Percentiles rank a stretch among this genome's conserved stretches.
Evolutionary conservation across 1,140 invertebrate genomes (phyloP).

Genomic region (Andrena cerasifolii): DNA sequence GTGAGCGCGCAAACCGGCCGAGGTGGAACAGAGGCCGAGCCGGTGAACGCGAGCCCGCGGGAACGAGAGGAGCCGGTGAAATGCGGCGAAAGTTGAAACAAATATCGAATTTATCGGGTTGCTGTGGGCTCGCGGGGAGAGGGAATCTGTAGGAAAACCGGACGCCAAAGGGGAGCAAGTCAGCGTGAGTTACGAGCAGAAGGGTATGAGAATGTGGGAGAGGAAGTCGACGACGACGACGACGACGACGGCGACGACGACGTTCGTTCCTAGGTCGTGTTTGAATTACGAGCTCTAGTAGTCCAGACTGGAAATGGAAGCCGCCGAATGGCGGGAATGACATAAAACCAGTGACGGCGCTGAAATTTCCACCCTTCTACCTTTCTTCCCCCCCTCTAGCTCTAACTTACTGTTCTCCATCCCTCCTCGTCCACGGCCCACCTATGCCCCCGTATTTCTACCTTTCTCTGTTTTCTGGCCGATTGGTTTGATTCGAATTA

Average conservation of each 20-base stretch:
- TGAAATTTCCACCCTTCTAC: conserved; percentile 63
- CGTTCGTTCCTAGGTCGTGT: conserved; percentile 63
- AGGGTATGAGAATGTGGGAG: conserved; percentile 30
- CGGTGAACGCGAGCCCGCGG: neutral
- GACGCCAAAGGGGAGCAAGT: conserved; percentile 58
- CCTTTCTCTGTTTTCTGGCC: conserved; percentile 42
- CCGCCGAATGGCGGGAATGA: conserved; percentile 73
- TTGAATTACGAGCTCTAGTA: conserved; percentile 68
- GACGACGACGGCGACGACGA: conserved; percentile 29
- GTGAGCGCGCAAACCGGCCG: conserved; percentile 5
- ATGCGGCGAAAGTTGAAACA: conserved; percentile 76
- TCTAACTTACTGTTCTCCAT: neutral
- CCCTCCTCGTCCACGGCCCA: neutral
- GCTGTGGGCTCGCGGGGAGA: conserved; percentile 27
- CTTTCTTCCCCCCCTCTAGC: neutral
- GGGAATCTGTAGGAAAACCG: conserved; percentile 48
- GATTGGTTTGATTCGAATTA: conserved; percentile 55
- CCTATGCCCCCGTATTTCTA: conserved; percentile 7
- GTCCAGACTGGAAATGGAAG: conserved; percentile 71
- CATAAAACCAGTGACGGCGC: conserved; percentile 69
- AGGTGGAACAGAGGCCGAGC: neutral
- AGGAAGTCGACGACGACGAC: conserved; percentile 61
- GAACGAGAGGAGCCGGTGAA: conserved; percentile 56
- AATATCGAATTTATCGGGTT: conserved; percentile 76
- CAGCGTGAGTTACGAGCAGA: conserved; percentile 71